Evolutionary conservation across 2,113 vertebrate species (phyloP).

Genomic region (Oncorhynchus nerka): DNA sequence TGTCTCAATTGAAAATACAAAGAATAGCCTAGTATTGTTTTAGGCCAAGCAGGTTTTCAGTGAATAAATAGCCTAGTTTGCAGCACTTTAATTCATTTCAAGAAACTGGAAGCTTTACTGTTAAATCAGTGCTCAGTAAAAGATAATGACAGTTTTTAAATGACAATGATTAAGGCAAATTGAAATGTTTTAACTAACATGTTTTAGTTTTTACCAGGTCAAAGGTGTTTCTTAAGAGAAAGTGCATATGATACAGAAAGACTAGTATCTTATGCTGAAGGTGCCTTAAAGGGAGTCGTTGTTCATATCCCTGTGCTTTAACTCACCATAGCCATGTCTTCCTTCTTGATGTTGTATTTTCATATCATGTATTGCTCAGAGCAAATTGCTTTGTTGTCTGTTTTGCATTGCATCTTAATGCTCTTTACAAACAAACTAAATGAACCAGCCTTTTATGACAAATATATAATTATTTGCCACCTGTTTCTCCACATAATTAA

Average conservation of each 20-base stretch:
- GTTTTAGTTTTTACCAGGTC: slow-evolving; percentile 2
- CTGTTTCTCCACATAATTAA: background rate
- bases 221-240: slow-evolving; percentile 16
- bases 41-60: slow-evolving; percentile 9
- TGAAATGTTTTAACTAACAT: slow-evolving; percentile 13
- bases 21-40: background rate
- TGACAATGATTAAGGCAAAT: slow-evolving; percentile 23
- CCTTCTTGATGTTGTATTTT: slow-evolving; percentile 37
- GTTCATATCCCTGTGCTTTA: slow-evolving; percentile 37
- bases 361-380: slow-evolving; percentile 41
- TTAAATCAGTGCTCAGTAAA: slow-evolving; percentile 36
- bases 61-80: slow-evolving; percentile 34
- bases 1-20: slow-evolving; percentile 22
- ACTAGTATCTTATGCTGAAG: slow-evolving; percentile 23
- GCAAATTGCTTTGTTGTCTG: background rate
- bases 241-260: slow-evolving; percentile 20
- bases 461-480: background rate
- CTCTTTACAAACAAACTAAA: background rate
- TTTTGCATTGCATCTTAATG: background rate
- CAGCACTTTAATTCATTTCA: slow-evolving; percentile 57
- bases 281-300: slow-evolving; percentile 53
- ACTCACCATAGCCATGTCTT: slow-evolving; percentile 25
- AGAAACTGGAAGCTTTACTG: slow-evolving; percentile 42
- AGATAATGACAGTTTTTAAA: slow-evolving; percentile 7
- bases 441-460: background rate